Conservation (phyloP, 2,797 vertebrate species). For the Limosa lapponica region DNA sequence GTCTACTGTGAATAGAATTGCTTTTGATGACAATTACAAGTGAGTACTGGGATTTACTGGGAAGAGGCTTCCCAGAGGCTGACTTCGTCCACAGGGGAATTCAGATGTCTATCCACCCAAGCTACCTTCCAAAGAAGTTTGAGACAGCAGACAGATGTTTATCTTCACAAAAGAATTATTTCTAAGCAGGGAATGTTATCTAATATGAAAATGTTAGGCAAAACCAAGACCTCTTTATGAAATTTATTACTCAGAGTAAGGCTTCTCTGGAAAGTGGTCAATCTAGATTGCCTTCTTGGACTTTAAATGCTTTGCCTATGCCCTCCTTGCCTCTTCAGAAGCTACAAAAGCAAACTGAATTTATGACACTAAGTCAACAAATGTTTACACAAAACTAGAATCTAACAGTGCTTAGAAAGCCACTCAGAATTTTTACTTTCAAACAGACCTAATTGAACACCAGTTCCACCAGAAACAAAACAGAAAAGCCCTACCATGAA, state of each 20-base stretch:
- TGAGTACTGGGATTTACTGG: neutral
- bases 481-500: neutral
- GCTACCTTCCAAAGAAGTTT: neutral
- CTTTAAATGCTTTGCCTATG: neutral
- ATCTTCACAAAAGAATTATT: neutral
- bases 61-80: neutral
- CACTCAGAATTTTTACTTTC: neutral
- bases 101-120: neutral
- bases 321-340: neutral
- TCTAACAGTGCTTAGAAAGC: neutral
- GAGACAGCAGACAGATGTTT: too few relatives aligned
- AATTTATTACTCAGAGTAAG: neutral
- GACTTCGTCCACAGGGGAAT: neutral
- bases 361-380: neutral
- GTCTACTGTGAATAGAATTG: neutral
- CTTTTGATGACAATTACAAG: rapidly evolving
- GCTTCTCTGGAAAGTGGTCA: neutral
- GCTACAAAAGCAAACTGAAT: neutral
- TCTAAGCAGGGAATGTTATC: neutral
- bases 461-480: neutral
- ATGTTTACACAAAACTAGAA: neutral
- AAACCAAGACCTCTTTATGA: neutral
- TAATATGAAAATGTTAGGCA: neutral
- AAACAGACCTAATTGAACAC: neutral
- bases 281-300: neutral